Evolutionary conservation across 2,113 vertebrate species (phyloP).

Genomic region (Nyctereutes procyonoides): DNA sequence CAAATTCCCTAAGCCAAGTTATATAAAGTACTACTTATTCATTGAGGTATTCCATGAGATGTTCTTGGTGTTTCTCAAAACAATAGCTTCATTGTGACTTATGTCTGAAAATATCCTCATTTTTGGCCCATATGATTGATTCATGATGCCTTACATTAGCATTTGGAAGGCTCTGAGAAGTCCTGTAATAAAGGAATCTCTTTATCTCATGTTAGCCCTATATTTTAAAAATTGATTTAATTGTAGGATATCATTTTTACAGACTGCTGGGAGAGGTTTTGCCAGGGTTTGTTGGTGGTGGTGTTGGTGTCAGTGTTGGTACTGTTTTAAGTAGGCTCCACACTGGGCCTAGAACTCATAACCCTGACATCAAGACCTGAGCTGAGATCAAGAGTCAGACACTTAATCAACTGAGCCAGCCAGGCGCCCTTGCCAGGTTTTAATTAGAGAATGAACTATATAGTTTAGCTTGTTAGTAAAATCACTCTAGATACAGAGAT

Average conservation of each 20-base stretch:
- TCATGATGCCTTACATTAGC: background rate
- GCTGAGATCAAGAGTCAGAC: too few relatives aligned
- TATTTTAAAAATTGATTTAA: background rate
- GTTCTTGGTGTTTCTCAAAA: background rate
- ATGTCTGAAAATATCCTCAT: background rate
- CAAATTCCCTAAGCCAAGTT: background rate
- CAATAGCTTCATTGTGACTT: conserved; percentile 17
- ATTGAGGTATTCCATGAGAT: background rate
- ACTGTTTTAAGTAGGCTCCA: background rate
- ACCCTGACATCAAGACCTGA: background rate
- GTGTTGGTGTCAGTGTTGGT: background rate
- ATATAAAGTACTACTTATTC: background rate
- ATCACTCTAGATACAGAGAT: background rate
- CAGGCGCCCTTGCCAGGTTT: background rate
- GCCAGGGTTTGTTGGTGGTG: background rate
- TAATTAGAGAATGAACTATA: background rate
- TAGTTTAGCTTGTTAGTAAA: background rate
- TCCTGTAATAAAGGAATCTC: background rate
- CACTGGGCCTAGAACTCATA: background rate
- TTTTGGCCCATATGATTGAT: background rate
- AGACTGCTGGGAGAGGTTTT: background rate
- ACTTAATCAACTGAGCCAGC: background rate
- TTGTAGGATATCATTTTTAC: background rate
- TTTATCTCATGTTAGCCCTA: background rate
- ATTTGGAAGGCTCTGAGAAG: background rate